Evolutionary conservation across 2,888 invertebrate species (phyloP).

Genomic region (Tenthredo notha): DNA sequence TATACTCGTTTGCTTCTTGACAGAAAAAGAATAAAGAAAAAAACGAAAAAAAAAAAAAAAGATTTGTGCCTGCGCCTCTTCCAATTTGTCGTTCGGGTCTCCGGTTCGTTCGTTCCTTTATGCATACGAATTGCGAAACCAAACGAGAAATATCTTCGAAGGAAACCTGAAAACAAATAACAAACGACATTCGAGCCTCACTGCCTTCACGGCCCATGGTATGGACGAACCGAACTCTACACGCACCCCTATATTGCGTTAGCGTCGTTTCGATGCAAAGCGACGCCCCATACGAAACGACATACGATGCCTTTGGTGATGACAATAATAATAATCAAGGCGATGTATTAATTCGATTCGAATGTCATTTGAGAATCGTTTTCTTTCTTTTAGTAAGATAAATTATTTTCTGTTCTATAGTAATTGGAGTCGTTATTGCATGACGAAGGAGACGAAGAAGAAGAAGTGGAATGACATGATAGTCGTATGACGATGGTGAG

Average conservation of each 20-base stretch:
- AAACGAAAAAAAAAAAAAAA: not conserved
- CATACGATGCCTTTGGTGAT: not conserved
- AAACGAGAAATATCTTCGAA: slow-evolving; percentile 17
- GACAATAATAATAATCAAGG: not conserved
- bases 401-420: not conserved
- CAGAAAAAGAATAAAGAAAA: not conserved
- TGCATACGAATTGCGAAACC: slow-evolving; percentile 38
- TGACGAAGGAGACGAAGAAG: not conserved
- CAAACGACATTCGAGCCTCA: slow-evolving; percentile 13
- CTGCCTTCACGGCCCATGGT: not conserved
- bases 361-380: not conserved
- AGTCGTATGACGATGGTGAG: not conserved
- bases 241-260: not conserved
- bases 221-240: not conserved
- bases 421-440: not conserved
- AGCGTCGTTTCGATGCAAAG: not conserved
- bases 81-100: slow-evolving; percentile 31
- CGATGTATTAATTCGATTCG: not conserved
- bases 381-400: not conserved
- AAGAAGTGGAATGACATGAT: not conserved
- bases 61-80: not conserved
- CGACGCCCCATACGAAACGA: not conserved
- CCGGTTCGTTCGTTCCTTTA: slow-evolving; percentile 24
- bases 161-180: slow-evolving; percentile 16
- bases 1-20: not conserved